Conservation (phyloP, 2,113 vertebrate species). For the Petaurus breviceps region DNA sequence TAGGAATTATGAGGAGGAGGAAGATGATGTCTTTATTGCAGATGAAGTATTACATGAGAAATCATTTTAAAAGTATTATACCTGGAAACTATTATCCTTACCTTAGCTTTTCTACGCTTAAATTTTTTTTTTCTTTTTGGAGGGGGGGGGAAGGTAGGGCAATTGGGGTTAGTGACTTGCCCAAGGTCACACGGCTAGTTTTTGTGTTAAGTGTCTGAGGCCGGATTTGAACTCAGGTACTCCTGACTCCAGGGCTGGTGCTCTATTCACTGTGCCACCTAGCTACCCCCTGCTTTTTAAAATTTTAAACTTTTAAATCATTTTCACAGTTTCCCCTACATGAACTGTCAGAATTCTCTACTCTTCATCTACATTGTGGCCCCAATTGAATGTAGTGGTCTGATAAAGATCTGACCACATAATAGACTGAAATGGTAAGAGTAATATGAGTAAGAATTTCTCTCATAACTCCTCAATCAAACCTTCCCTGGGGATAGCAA, state of each 20-base stretch:
- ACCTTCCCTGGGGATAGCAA: background rate
- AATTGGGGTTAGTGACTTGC: no score
- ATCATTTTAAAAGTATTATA: background rate
- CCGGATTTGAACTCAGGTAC: no score
- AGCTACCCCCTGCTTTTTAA: background rate
- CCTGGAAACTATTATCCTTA: background rate
- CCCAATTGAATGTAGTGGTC: background rate
- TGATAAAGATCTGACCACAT: background rate
- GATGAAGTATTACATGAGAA: background rate
- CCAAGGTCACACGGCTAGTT: no score
- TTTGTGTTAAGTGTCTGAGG: no score
- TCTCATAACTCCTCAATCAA: background rate
- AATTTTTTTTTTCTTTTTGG: no score
- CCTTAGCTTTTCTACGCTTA: background rate
- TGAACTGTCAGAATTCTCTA: background rate
- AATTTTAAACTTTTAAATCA: background rate
- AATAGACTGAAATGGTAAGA: background rate
- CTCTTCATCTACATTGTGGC: background rate
- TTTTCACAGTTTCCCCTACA: background rate
- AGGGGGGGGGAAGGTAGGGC: no score
- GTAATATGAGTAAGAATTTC: background rate
- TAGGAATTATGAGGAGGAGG: no score
- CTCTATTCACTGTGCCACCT: no score
- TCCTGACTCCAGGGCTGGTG: no score
- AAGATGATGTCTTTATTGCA: background rate